Percentiles rank a stretch among this genome's conserved stretches.
These are phyloP conservation scores for Brenthis daphne DNA, from an alignment of 2,888 invertebrate genomes.

Conservation along the genomic window DNA sequence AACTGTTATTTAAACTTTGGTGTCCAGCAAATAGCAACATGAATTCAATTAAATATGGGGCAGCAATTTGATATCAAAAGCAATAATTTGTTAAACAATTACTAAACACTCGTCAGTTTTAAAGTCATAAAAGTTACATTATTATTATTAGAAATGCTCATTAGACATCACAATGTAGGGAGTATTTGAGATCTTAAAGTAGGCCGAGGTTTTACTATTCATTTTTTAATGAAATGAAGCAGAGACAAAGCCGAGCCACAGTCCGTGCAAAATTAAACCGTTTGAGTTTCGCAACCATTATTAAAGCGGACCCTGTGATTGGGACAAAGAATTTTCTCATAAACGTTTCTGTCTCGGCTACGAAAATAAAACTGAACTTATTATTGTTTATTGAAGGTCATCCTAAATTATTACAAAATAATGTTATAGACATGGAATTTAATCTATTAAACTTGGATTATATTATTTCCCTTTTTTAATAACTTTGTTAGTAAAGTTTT, in stretches of 20 bases:
- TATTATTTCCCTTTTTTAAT: no score
- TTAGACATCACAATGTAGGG: constrained; percentile 1
- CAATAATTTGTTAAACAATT: not conserved
- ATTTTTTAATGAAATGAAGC: constrained; percentile 21
- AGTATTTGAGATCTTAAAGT: constrained; percentile 12
- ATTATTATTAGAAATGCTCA: constrained; percentile 2
- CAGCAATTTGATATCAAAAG: no score
- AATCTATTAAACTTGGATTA: no score
- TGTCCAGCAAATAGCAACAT: no score
- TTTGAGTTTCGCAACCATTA: constrained; percentile 27
- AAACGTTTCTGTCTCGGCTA: constrained; percentile 2
- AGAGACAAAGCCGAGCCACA: constrained; percentile 22
- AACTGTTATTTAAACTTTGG: no score
- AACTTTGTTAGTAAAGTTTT: no score
- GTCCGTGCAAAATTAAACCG: constrained; percentile 28
- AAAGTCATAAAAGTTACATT: not conserved
- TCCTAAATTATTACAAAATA: not conserved
- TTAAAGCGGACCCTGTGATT: constrained; percentile 24
- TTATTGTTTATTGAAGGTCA: constrained; percentile 1
- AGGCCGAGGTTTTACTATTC: constrained; percentile 9
- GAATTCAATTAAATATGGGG: no score
- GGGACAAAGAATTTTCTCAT: constrained; percentile 22
- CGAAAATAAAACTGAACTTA: constrained; percentile 6
- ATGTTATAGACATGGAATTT: no score
- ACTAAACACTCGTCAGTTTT: not conserved